phyloP scores from a whole-genome alignment of 1,140 invertebrate species.

The Armadillidium nasatum region DNA sequence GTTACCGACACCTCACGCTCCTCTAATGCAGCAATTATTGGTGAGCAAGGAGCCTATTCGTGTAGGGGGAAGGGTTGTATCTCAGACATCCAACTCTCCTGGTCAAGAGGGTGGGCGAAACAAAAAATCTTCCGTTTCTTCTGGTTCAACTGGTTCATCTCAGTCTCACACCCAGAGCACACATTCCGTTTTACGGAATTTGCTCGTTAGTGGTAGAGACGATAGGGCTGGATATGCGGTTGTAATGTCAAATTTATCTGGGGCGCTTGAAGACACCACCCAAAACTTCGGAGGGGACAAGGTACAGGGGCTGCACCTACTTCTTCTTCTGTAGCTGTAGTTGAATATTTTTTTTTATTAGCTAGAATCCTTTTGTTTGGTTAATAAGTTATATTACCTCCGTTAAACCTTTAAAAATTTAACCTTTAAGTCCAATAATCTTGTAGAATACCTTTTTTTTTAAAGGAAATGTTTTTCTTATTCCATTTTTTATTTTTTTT shows the following conservation, averaged over 20 bases:
- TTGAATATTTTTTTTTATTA: no score
- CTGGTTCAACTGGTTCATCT: constrained; percentile 41
- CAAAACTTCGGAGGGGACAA: constrained; percentile 33
- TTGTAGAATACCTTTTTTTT: no score
- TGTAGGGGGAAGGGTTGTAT: constrained; percentile 26
- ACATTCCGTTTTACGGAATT: constrained; percentile 78
- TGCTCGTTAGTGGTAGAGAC: constrained; percentile 84
- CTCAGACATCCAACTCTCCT: not conserved
- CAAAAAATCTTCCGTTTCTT: constrained; percentile 21
- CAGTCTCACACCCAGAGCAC: constrained; percentile 16
- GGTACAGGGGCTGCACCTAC: constrained; percentile 35
- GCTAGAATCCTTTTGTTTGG: no score
- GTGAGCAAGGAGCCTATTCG: constrained; percentile 48
- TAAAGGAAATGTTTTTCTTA: no score
- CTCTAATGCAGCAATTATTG: constrained; percentile 48
- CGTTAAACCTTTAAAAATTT: no score
- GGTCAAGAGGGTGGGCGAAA: constrained; percentile 31
- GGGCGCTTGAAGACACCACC: constrained; percentile 27
- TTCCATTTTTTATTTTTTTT: no score
- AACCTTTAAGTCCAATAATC: no score
- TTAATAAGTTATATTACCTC: no score
- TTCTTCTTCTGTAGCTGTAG: no score
- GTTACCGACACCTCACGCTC: constrained; percentile 46
- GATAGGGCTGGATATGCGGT: constrained; percentile 79
- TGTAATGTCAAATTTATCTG: constrained; percentile 29